Evolutionary conservation across 2,888 invertebrate species (phyloP), one percentile per base, ranked within the genome.

Genomic region (Dorcus hopei): DNA sequence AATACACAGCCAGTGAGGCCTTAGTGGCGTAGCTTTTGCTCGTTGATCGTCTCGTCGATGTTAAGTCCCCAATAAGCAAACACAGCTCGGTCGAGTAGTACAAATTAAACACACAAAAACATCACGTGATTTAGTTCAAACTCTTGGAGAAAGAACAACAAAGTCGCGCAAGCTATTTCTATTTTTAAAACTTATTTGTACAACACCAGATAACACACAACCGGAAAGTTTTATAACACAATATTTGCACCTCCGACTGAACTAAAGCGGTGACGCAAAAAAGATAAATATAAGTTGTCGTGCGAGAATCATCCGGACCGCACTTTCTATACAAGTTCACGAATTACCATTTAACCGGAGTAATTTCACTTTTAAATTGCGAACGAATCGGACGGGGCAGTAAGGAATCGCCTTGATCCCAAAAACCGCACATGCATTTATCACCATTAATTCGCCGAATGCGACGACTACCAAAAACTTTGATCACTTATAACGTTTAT

Each of bases 51-150:
- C 16, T 43, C 19, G 19, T 43, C 19, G 19, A 43, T 43, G 14
- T 43, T 43, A 43, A 33, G 26, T 33, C 26, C 26, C 26, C 26
- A 33, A 33, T 33, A 33, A 33, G 26, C 26, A 39, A 23, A 49
- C 33, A 19, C 23, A 33, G 26, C 26, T 33, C 26, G 6, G 26
- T 33, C 26, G 26, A 33, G 26, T 50, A 55, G 54, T 54, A 50
- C 59, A 49, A 55, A 57, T 62, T 58, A 59, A 62, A 51, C 59
- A 57, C 59, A 59, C 54, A 59, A 54, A 55, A 59, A 59, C 62
- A 62, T 62, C 62, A 59, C 62, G 62, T 62, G 62, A 62, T 52
- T 49, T 54, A 55, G 52, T 57, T 59, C 49, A 59, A 59, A 57
- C 54, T 59, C 54, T 54, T 45, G 47, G 55, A 38, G 48, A 51